Percentiles rank a stretch among this genome's conserved stretches.
Conservation (phyloP, 2,888 invertebrate genomes). For the Cremastobaeus sp. region DNA sequence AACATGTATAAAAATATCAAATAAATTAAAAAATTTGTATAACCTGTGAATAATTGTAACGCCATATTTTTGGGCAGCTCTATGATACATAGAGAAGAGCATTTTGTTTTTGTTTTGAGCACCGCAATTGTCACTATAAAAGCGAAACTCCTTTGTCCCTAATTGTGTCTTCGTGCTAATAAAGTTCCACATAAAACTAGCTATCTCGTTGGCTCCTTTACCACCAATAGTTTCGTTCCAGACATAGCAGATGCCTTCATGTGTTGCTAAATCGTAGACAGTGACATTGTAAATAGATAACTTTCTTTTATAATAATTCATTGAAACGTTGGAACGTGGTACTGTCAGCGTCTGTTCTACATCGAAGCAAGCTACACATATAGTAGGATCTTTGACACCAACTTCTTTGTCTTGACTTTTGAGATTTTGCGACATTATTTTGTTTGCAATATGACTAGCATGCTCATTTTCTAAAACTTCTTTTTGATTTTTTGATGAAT, state of each 20-base stretch:
- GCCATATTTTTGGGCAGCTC: neutral
- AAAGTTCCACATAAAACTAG: conserved; percentile 1
- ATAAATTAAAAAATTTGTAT: neutral
- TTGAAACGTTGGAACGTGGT: neutral
- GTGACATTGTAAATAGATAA: conserved; percentile 8
- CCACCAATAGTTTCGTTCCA: conserved; percentile 12
- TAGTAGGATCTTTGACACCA: neutral
- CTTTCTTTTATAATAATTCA: conserved; percentile 14
- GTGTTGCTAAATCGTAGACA: neutral
- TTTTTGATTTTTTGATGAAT: neutral
- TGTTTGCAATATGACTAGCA: neutral
- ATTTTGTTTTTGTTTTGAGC: neutral
- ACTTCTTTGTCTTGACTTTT: neutral
- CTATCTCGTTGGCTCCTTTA: conserved; percentile 11
- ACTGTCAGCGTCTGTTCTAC: neutral
- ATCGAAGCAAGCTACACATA: conserved; percentile 3
- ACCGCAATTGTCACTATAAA: neutral
- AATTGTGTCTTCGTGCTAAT: neutral
- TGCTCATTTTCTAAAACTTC: neutral
- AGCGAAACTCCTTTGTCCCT: neutral
- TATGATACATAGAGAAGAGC: neutral
- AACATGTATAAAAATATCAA: too few species aligned
- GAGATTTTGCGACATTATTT: neutral
- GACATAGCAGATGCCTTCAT: conserved; percentile 6
- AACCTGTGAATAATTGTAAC: neutral